phyloP scores from a whole-genome alignment of 2,888 invertebrate genomes.

The Nasonia oneida region DNA sequence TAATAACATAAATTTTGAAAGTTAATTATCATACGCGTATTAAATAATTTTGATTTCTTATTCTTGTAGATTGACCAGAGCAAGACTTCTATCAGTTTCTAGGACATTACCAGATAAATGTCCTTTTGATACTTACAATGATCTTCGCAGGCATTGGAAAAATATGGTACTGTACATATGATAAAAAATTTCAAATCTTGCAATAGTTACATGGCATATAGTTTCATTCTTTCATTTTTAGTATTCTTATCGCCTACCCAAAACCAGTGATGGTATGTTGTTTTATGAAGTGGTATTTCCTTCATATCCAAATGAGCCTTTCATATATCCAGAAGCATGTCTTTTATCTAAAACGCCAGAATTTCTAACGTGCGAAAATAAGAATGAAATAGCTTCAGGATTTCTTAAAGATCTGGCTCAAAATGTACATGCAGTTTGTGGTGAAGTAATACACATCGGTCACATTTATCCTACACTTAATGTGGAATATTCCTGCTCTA shows the following conservation, averaged over 20 bases:
- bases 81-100: conserved; percentile 70
- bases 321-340: conserved; percentile 73
- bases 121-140: conserved; percentile 71
- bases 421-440: conserved; percentile 66
- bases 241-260: conserved; percentile 76
- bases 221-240: conserved; percentile 62
- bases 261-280: conserved; percentile 67
- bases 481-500: conserved; percentile 45
- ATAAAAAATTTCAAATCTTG: conserved; percentile 15
- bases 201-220: conserved; percentile 25
- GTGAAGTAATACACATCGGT: conserved; percentile 60
- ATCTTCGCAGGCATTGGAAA: conserved; percentile 76
- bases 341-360: conserved; percentile 65
- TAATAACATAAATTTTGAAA: background rate
- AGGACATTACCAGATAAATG: conserved; percentile 70
- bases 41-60: conserved; percentile 32
- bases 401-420: conserved; percentile 66
- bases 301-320: conserved; percentile 62
- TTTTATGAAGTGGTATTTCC: conserved; percentile 73
- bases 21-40: conserved; percentile 17
- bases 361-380: conserved; percentile 58
- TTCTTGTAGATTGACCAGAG: conserved; percentile 70
- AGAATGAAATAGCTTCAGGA: conserved; percentile 55
- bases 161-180: conserved; percentile 73
- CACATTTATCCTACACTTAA: conserved; percentile 39